Base-by-base conservation (phyloP, 2,888 invertebrate genomes). In the Parochlus steinenii region DNA sequence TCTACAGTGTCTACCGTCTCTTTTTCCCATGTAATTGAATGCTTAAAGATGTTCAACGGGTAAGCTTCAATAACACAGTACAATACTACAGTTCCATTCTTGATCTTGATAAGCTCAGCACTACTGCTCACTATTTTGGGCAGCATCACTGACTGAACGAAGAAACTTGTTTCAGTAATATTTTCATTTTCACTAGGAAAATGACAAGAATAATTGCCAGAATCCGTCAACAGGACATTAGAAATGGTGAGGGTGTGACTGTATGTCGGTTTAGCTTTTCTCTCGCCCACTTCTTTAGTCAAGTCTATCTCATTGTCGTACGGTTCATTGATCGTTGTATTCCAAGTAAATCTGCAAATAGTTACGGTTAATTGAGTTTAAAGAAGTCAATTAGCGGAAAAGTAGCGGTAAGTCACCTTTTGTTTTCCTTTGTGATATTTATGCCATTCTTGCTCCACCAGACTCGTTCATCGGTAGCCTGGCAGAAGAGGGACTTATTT, bases 121-220 rank as follows among this genome's bases (percentile, higher is more conserved):
- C 50, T 54, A 23, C 49, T 48, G 5, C 42, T 46, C 31, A 61
- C 45, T 38, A 74, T 58, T 51, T 54, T 58, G 33, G 62, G 62
- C 23, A 61, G 58, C 46, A 65, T 60, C 50, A 61, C 52, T 12
- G 58, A 48, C 31, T 46, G 43, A 38, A 69, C 51, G 44, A 58
- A 59, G 38, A 56, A 47, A 12, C 48, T 44, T 37, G 53, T 50
- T 41, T 52, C 46, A 32, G 45, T 46, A 36, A 51, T 54, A 33
- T 53, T 40, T 36, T 49, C 48, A 37, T 49, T 49, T 32, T 55
- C 56, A 33, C 58, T 58, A 33, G 50, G 53, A 24, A 59, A 63
- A 46, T 60, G 61, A 47, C 74, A 75, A 1, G 64, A 64, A 46
- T 71, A 74, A 47, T 65, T 64, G 16, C 73, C 74, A 32, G 61